A percentile compares a stretch with the other conserved stretches of the same genome.
Conservation (phyloP, 2,888 invertebrate species). For the Phymatocera aterrima region DNA sequence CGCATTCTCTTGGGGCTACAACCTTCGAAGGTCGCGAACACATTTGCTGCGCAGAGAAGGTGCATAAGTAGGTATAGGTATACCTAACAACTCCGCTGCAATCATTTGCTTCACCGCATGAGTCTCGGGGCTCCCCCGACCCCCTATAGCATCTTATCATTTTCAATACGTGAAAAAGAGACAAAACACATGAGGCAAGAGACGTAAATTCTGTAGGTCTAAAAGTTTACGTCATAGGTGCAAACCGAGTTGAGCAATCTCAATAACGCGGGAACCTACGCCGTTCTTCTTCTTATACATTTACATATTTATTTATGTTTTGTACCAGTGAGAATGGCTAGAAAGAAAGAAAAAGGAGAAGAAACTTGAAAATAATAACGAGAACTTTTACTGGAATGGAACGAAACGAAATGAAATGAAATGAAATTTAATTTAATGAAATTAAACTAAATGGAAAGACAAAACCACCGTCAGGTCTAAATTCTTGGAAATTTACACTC, state of each 20-base stretch:
- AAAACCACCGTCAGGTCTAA: neutral
- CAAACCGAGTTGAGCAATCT: neutral
- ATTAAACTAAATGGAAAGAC: neutral
- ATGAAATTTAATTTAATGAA: too few species aligned
- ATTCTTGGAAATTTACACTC: neutral
- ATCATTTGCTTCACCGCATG: neutral
- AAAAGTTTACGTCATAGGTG: neutral
- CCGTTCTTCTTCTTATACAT: too few species aligned
- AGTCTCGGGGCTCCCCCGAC: neutral
- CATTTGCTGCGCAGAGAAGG: constrained; percentile 4
- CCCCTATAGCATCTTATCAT: neutral
- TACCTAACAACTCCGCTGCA: neutral
- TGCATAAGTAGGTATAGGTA: constrained; percentile 4
- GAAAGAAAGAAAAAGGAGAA: too few species aligned
- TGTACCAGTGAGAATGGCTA: too few species aligned
- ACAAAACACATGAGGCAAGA: too few species aligned
- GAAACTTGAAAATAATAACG: too few species aligned
- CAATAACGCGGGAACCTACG: too few species aligned
- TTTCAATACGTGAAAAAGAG: neutral
- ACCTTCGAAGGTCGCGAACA: constrained; percentile 42
- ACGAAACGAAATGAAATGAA: too few species aligned
- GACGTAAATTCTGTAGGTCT: neutral
- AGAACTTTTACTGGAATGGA: too few species aligned
- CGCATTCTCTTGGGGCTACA: constrained; percentile 37
- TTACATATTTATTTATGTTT: too few species aligned